Evolutionary conservation across 2,888 invertebrate species (phyloP), one percentile per base, ranked within the genome.

Genomic region (Himalopsyche tibetana): DNA sequence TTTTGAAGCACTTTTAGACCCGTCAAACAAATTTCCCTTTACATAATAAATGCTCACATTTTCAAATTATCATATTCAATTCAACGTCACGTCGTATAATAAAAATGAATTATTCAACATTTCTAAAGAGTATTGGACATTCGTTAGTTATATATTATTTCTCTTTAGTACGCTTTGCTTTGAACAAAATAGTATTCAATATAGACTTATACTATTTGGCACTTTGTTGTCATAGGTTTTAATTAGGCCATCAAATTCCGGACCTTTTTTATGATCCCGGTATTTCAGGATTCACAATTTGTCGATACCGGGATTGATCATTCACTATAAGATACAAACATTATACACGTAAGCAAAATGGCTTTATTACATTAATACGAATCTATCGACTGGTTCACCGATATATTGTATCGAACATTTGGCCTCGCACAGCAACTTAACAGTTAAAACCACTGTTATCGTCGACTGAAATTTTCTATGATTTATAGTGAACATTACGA

Each of bases 401-500:
- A 15, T 51, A 4, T 51, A 15, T 51, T 51, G 15, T 8, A 51
- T 51, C 12, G 19, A 63, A 63, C 4, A 63, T 6, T 19, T 63
- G 8, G 4, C 63, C 63, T 4, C 56, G 5, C 11, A 63, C 63
- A 63, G 63, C 1, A 63, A 63, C 63, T n/a, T 19, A 63, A 63
- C 28, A n/a, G 63, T 63, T 63, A 63, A 19, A 63, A 28, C 63
- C 63, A 63, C 63, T 19, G 63, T 19, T 82, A 83, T 63, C 82
- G 63, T 42, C 9, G 38, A 40, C 56, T 36, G 40, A 83, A 83
- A 56, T 83, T 55, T 83, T 83, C 36, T 63, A 83, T 83, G 82
- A 83, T 83, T 83, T 63, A 83, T 83, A 83, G 12, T 56, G 63
- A 63, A 63, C 56, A 83, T 63, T 83, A 83, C 15, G 63, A 83